Conservation (phyloP, 1,140 invertebrate species). For the Phenacoccus solenopsis region DNA sequence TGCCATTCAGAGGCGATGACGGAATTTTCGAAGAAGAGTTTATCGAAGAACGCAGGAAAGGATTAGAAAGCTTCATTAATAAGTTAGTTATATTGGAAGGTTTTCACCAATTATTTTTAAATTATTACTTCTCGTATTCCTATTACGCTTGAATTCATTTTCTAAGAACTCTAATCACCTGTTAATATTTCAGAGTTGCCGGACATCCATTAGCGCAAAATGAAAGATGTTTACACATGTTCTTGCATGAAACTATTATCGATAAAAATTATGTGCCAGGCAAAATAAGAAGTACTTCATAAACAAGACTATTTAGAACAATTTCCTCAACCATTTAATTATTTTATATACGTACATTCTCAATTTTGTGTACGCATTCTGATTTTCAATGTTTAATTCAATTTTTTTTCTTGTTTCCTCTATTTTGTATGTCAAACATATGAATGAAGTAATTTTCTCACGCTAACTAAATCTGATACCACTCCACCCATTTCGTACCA, state of each 20-base stretch:
- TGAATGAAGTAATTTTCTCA: background rate
- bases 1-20: slow-evolving; percentile 96
- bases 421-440: background rate
- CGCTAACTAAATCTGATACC: background rate
- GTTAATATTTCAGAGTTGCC: slow-evolving; percentile 63
- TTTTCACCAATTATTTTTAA: background rate
- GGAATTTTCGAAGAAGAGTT: slow-evolving; percentile 99
- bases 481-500: background rate
- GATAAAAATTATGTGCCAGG: slow-evolving; percentile 99
- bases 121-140: no score
- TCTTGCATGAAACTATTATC: slow-evolving; percentile 91
- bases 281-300: slow-evolving; percentile 89
- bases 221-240: slow-evolving; percentile 98
- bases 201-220: slow-evolving; percentile 99
- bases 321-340: slow-evolving; percentile 4
- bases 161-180: background rate
- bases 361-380: background rate
- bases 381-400: no score
- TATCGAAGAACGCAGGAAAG: slow-evolving; percentile 97
- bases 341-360: slow-evolving; percentile 8
- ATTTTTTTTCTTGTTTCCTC: background rate
- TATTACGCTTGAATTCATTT: no score
- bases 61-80: slow-evolving; percentile 95
- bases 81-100: slow-evolving; percentile 50
- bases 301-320: background rate